Base-by-base conservation (phyloP, 2,888 invertebrate genomes). In the Drosophila recens region DNA sequence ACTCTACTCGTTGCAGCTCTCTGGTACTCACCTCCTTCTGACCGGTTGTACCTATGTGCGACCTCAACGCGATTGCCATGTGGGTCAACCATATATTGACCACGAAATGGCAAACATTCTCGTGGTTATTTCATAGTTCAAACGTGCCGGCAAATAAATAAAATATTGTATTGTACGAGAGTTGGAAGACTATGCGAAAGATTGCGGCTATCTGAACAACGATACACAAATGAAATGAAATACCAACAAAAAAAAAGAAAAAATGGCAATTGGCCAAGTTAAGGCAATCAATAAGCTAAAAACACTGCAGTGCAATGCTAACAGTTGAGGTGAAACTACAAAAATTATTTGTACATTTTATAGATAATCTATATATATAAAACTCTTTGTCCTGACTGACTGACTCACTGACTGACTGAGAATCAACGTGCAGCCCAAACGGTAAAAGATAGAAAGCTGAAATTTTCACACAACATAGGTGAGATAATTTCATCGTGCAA, bases 31-130 rank as follows among this genome's bases (percentile, higher is more conserved):
- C 27, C 64, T 69, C 27, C 17, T 34, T 5, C 34, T 45, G n/a
- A 4, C 13, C 11, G 11, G 9, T 40, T 33, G 15, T 8, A 17
- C 10, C 36, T 20, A 10, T 20, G 6, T n/a, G 10, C 56, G 42
- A 36, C 54, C 62, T 63, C 36, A 23, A 52, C 46, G 43, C 52
- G 57, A 10, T 56, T 52, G 74, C 68, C 70, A 77, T 85, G 80
- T 78, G 80, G 86, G 86, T 75, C 84, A 88, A 67, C 51, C 67
- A 68, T 67, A 75, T 57, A 59, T 33, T 86, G 79, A 86, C 89
- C 89, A 86, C 87, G 67, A 80, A 72, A 79, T 71, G 76, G 83
- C 81, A 82, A 80, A 80, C 80, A 80, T 82, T 69, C 62, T 62
- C 62, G 70, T 71, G 78, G 88, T 69, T 82, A 67, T 88, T 76